phyloP scores from a whole-genome alignment of 2,888 invertebrate genomes.

The Oscheius sp. region DNA sequence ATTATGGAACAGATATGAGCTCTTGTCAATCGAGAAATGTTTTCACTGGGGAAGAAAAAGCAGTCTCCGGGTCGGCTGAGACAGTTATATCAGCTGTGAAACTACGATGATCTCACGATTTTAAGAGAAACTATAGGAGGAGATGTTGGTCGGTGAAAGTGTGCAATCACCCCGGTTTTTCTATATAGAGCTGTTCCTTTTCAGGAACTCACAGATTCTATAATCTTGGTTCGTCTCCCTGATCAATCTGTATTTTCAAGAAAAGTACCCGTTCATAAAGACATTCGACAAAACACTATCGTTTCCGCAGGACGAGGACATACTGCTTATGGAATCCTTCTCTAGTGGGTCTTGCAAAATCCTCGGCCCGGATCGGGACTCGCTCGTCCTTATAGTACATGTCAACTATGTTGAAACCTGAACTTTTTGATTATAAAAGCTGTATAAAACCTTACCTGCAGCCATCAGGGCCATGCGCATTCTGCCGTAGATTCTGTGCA shows the following conservation, averaged over 20 bases:
- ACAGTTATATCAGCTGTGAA: background rate
- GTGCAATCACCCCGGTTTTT: too few species aligned
- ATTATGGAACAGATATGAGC: background rate
- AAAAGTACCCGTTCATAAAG: too few species aligned
- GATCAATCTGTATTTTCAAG: too few species aligned
- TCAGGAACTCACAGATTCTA: too few species aligned
- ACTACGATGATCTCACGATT: too few species aligned
- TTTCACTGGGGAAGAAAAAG: background rate
- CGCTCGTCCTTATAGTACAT: conserved; percentile 16
- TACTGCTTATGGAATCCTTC: conserved; percentile 17
- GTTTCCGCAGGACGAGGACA: conserved; percentile 23
- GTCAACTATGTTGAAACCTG: conserved; percentile 22
- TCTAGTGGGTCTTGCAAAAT: background rate
- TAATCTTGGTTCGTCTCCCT: too few species aligned
- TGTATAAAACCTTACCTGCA: conserved; percentile 1
- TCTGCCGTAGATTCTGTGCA: conserved; percentile 37
- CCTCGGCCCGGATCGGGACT: background rate
- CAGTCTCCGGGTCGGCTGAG: background rate
- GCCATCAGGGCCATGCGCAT: conserved; percentile 33
- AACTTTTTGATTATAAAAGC: background rate
- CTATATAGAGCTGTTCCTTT: too few species aligned
- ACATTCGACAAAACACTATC: background rate
- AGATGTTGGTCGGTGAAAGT: too few species aligned
- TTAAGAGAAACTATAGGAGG: too few species aligned
- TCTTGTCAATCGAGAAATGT: background rate